Conservation (phyloP, 2,888 invertebrate genomes). For the Drosophila demipolita region DNA sequence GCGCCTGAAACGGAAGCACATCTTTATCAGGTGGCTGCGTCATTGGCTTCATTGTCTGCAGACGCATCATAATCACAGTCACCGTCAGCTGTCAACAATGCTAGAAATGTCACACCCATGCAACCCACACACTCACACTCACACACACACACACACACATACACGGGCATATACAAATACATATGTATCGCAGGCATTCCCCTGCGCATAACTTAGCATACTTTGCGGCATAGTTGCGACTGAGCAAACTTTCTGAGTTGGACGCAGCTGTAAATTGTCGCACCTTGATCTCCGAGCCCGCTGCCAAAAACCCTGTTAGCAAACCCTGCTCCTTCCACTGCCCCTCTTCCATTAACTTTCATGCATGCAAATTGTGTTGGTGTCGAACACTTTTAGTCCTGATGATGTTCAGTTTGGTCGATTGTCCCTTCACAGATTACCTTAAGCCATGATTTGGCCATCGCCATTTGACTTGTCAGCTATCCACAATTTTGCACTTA, state of each 20-base stretch:
- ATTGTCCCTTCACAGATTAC: constrained; percentile 67
- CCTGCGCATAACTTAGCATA: constrained; percentile 72
- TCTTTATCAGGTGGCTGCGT: constrained; percentile 68
- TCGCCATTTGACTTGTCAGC: constrained; percentile 32
- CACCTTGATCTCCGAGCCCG: constrained; percentile 36
- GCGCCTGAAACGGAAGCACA: constrained; percentile 66
- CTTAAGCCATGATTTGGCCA: constrained; percentile 20
- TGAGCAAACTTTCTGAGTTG: constrained; percentile 57
- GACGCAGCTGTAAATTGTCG: constrained; percentile 44
- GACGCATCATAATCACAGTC: constrained; percentile 60
- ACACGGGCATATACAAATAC: constrained; percentile 10
- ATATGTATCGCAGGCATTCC: constrained; percentile 32
- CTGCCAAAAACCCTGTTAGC: constrained; percentile 26
- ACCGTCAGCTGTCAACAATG: constrained; percentile 49
- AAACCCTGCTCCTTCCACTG: neutral
- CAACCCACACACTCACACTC: constrained; percentile 6
- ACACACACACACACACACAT: constrained; percentile 8
- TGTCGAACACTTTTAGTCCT: constrained; percentile 53
- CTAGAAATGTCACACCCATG: constrained; percentile 54
- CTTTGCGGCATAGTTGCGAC: constrained; percentile 76
- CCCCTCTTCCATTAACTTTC: neutral
- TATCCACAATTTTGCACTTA: constrained; percentile 60
- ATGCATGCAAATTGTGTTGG: constrained; percentile 64
- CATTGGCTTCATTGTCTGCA: constrained; percentile 60
- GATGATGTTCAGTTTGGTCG: constrained; percentile 66